Base-by-base conservation (phyloP, 1,140 invertebrate species). In the Callitettix versicolor region DNA sequence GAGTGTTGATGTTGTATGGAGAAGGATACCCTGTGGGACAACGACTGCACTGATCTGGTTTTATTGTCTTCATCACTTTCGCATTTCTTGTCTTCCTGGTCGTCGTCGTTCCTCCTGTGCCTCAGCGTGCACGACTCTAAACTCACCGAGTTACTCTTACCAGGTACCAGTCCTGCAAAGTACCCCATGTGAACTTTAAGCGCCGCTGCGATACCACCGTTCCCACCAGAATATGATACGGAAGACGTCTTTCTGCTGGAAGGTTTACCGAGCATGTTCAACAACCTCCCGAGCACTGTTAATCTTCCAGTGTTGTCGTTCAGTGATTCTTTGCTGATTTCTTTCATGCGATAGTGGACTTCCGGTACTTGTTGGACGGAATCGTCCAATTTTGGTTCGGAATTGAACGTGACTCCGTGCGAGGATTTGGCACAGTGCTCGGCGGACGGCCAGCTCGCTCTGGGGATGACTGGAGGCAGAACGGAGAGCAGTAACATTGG, bases 401-500 rank as follows among this genome's bases (percentile, higher is more conserved):
- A 30, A 30, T 30, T 30, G 26, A 30, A 30, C 3, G 26, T 30
- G 26, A 30, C 26, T 14, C 69, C 64, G 75, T 70, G 65, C 69
- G 70, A 55, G 70, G 68, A 52, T 69, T 66, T 57, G 72, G 69
- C 6, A 51, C 50, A 54, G 38, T 57, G 58, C 26, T 61, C 60
- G 30, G 55, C 61, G n/a, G 60, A 63, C 21, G 64, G 64, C 62
- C 61, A 64, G 40, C 60, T 60, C 1, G 63, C 84, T 51, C 84
- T 69, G 0, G 84, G 83, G 51, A 84, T 85, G 24, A 85, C 82
- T 18, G 82, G 81, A 0, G 83, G 82, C 15, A 85, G 69, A 15
- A 85, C 82, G 22, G 81, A 84, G 7, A 86, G 74, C 50, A 85
- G 67, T 14, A 86, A 68, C 64, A 84, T 74, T 2, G 82, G 82